Conservation (phyloP, 2,888 invertebrate species). For the Mylabris sibirica region DNA sequence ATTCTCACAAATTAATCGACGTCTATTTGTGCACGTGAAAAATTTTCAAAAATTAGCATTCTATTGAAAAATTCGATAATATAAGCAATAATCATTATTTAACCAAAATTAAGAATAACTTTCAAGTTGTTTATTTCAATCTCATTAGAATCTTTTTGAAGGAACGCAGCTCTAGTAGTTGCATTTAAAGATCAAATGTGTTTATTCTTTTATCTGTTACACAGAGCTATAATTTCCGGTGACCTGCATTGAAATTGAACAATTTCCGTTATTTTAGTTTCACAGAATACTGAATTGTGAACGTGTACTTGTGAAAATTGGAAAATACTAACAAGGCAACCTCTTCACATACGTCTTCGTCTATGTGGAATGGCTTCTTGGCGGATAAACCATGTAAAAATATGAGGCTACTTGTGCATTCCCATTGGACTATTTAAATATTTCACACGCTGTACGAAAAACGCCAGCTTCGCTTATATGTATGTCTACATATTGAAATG, state of each 20-base stretch:
- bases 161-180: neutral
- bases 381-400: slow-evolving; percentile 35
- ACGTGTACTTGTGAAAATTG: neutral
- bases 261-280: neutral
- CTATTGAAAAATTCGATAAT: too few relatives aligned
- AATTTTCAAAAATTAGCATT: too few relatives aligned
- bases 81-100: too few relatives aligned
- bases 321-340: neutral
- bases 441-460: neutral
- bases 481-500: neutral
- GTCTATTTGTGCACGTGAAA: too few relatives aligned
- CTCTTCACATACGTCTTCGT: neutral
- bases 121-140: too few relatives aligned
- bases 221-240: neutral
- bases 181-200: neutral
- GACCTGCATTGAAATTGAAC: neutral
- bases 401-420: slow-evolving; percentile 21
- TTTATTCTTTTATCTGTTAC: neutral
- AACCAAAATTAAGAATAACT: too few relatives aligned
- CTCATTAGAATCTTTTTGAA: too few relatives aligned
- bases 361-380: slow-evolving; percentile 27
- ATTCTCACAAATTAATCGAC: too few relatives aligned
- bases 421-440: neutral
- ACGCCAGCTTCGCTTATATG: neutral
- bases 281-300: neutral